phyloP scores from a whole-genome alignment of 2,113 vertebrate species.

The Noctilio leporinus region DNA sequence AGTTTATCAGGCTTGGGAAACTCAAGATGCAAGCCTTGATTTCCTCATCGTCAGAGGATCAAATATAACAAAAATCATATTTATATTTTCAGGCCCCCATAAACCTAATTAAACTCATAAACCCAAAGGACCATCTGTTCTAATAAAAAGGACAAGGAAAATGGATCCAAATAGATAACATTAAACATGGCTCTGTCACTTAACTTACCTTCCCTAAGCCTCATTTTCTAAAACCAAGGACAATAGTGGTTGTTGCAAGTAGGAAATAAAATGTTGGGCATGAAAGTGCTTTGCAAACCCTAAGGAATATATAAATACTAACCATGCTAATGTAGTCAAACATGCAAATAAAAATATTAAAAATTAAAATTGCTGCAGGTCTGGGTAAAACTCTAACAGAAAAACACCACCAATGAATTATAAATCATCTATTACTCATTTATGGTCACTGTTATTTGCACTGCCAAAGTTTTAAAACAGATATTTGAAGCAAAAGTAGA shows the following conservation, averaged over 20 bases:
- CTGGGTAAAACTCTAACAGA: neutral
- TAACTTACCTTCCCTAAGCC: neutral
- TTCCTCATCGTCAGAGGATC: neutral
- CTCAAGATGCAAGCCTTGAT: neutral
- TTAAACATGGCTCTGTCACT: neutral
- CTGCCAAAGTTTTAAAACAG: neutral
- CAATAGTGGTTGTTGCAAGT: neutral
- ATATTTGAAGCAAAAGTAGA: neutral
- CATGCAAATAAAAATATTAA: constrained; percentile 19
- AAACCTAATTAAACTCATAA: constrained; percentile 36
- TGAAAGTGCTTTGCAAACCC: constrained; percentile 15
- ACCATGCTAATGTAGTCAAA: neutral
- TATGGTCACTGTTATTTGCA: neutral
- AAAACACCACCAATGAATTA: neutral
- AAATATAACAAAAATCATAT: neutral
- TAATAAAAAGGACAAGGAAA: neutral
- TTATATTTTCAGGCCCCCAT: neutral
- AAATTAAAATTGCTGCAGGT: neutral
- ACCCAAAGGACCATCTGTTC: neutral
- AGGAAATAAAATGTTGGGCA: neutral
- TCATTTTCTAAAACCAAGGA: constrained; percentile 18
- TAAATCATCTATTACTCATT: neutral
- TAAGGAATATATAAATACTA: neutral
- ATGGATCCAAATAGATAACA: neutral
- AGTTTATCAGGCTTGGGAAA: constrained; percentile 5